Percentiles rank a stretch among this genome's conserved stretches.
phyloP scores from a whole-genome alignment of 2,888 invertebrate species.

The Rhagonycha lutea region DNA sequence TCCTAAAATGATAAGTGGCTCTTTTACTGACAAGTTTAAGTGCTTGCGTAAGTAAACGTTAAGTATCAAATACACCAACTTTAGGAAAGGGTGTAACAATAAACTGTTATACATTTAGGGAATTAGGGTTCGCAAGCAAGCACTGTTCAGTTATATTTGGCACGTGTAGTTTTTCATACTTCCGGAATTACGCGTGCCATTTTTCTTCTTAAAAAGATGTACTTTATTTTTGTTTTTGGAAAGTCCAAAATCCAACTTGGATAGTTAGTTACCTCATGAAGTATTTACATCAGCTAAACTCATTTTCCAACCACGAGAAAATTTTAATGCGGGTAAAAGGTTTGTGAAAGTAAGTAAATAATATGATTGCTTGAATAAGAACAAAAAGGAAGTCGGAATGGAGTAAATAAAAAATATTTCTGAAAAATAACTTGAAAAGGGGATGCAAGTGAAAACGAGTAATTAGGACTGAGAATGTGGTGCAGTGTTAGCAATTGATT shows the following conservation, averaged over 20 bases:
- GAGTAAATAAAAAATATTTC: not conserved
- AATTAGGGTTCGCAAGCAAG: constrained; percentile 12
- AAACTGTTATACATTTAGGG: constrained; percentile 7
- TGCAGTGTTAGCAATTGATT: not conserved
- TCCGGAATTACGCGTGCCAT: constrained; percentile 24
- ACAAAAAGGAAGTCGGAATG: not conserved
- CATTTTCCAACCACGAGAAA: not conserved
- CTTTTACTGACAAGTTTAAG: not conserved
- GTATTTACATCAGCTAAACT: not conserved
- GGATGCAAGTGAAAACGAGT: not conserved
- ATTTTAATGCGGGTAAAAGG: not conserved
- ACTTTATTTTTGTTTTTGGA: not conserved
- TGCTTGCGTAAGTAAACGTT: not conserved
- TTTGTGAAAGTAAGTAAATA: not conserved
- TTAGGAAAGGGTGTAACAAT: constrained; percentile 13
- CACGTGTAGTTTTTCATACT: constrained; percentile 24
- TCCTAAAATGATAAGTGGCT: not conserved
- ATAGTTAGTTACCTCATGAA: too few relatives aligned
- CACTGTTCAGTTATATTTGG: constrained; percentile 23
- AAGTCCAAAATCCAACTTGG: not conserved
- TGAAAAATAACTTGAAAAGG: not conserved
- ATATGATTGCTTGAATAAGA: not conserved
- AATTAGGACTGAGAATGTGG: not conserved
- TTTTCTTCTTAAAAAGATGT: constrained; percentile 6
- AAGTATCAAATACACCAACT: not conserved